These are phyloP conservation scores for Limnothrissa miodon DNA, from an alignment of 2,113 vertebrate genomes.

Conservation along the genomic window DNA sequence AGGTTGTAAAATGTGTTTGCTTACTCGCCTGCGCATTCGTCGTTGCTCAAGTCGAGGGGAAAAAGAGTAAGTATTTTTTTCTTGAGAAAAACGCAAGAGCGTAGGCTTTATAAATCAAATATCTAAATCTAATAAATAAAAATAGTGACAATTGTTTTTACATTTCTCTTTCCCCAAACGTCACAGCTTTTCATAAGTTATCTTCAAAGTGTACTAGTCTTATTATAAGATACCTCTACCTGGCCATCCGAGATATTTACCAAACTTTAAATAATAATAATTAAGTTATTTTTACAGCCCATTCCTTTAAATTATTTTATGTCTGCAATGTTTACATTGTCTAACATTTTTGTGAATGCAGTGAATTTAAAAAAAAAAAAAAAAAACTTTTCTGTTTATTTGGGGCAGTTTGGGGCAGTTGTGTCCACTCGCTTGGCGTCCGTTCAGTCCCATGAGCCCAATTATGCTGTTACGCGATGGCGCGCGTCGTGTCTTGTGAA, in stretches of 20 bases:
- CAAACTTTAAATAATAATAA: too few species aligned
- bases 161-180: neutral
- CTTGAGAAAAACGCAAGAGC: neutral
- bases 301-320: neutral
- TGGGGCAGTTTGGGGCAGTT: neutral
- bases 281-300: neutral
- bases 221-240: too few species aligned
- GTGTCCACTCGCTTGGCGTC: neutral
- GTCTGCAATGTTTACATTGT: neutral
- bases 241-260: too few species aligned
- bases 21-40: conserved; percentile 49
- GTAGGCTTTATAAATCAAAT: neutral
- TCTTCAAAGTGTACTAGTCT: neutral
- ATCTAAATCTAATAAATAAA: neutral
- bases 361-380: neutral
- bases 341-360: neutral
- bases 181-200: neutral
- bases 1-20: conserved; percentile 27
- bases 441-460: conserved; percentile 63
- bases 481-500: conserved; percentile 19
- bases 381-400: neutral
- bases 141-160: neutral
- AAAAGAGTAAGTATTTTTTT: conserved; percentile 66
- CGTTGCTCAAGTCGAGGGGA: conserved; percentile 52
- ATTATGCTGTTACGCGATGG: conserved; percentile 50